Evolutionary conservation across 2,797 vertebrate genomes (phyloP).

Genomic region (Chrysolophus pictus): DNA sequence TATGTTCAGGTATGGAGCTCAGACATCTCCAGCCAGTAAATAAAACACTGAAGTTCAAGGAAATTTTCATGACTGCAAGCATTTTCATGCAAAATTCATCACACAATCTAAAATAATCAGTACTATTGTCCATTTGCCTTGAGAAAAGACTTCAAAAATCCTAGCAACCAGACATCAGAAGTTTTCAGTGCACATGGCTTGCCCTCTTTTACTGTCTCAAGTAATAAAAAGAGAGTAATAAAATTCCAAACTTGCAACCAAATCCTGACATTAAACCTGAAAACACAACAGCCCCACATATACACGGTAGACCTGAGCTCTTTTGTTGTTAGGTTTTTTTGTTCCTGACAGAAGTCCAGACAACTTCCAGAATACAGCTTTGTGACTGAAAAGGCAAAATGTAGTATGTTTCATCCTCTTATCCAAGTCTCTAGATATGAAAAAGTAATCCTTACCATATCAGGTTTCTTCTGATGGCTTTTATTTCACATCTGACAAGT

Average conservation of each 20-base stretch:
- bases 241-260: conserved; percentile 20
- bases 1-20: neutral
- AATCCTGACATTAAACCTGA: neutral
- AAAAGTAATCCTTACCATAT: neutral
- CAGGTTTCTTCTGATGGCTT: neutral
- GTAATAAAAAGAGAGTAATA: conserved; percentile 28
- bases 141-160: neutral
- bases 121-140: neutral
- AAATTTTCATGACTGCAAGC: neutral
- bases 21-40: neutral
- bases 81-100: neutral
- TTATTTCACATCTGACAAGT: neutral
- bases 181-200: neutral
- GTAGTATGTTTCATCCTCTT: neutral
- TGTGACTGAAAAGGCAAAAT: neutral
- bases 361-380: neutral
- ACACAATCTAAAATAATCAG: neutral
- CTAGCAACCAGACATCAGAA: conserved; percentile 40
- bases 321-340: neutral
- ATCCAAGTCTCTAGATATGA: neutral
- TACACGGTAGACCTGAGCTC: neutral
- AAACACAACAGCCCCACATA: neutral
- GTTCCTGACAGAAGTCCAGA: neutral
- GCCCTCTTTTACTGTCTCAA: neutral
- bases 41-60: neutral